These are phyloP conservation scores for Oophaga pumilio DNA, from an alignment of 2,113 vertebrate genomes.

Conservation along the genomic window DNA sequence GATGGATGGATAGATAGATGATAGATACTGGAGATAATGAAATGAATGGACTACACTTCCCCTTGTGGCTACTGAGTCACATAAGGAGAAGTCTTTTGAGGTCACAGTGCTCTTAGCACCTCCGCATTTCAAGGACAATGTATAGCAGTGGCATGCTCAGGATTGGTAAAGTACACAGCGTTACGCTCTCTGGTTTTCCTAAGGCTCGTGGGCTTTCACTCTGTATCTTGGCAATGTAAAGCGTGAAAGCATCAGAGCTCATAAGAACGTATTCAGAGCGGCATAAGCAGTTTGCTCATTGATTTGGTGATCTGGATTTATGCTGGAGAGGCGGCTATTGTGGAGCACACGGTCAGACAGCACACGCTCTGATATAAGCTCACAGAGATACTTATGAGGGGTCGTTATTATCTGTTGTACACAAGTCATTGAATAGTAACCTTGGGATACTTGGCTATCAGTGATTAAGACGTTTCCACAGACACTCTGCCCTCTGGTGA, in stretches of 20 bases:
- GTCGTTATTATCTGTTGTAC: constrained; percentile 47
- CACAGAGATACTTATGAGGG: constrained; percentile 53
- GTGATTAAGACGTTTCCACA: constrained; percentile 50
- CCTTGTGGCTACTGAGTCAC: neutral
- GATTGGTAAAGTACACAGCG: constrained; percentile 27
- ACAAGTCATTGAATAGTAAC: constrained; percentile 55
- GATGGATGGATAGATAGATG: neutral
- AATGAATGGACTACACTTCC: neutral
- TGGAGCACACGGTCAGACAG: constrained; percentile 16
- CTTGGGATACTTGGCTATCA: constrained; percentile 53
- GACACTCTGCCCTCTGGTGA: constrained; percentile 33
- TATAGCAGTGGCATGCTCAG: constrained; percentile 41
- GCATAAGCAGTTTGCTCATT: constrained; percentile 66
- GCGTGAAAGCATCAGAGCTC: constrained; percentile 66
- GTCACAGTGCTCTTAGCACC: constrained; percentile 6
- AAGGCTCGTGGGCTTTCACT: constrained; percentile 63
- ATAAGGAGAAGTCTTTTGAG: neutral
- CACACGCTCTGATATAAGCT: constrained; percentile 48
- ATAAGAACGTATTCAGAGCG: constrained; percentile 61
- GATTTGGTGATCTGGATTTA: constrained; percentile 67
- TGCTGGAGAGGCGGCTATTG: constrained; percentile 66
- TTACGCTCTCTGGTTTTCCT: constrained; percentile 49
- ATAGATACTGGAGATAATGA: neutral
- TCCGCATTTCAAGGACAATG: constrained; percentile 48
- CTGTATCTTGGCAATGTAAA: constrained; percentile 64